Evolutionary conservation across 2,113 vertebrate genomes (phyloP), one percentile per base, ranked within the genome.

Genomic region (Leptobrachium leishanense): DNA sequence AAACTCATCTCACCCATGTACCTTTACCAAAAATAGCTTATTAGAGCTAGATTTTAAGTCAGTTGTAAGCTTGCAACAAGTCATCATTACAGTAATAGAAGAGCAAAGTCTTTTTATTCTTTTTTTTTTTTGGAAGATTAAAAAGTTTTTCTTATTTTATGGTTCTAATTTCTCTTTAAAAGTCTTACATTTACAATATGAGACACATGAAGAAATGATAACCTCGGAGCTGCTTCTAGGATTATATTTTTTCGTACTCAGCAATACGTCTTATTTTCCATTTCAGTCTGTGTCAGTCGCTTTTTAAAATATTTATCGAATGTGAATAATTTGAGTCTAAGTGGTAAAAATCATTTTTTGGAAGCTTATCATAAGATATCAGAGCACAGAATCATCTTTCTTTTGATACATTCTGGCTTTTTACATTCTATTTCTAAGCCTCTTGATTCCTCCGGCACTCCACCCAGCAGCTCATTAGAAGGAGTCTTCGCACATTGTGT

Each of bases 401-500:
- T 20, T 78, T 12, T 64, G 68, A 78, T 53, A 15, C 31, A 53
- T 62, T 66, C 44, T 55, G 63, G 62, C 59, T 66, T 79, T 73
- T 11, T 66, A 70, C 41, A 43, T 57, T 74, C 54, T 44, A 54
- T 43, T 42, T 72, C 68, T 53, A 1, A 57, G 50, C 44, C 54
- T 43, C 6, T 43, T 7, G 13, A 69, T 7, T 63, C 11, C 68
- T 65, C 46, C 4, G 43, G 20, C 43, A 15, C 7, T 63, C 44
- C 43, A 72, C 40, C 55, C 39, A 54, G 59, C 12, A 54, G 43
- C 68, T 72, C 31, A 2, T 78, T 65, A 72, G 44, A 53, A 42
- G 31, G 68, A 53, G 62, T 79, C 69, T 79, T 55, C 76, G 65
- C 69, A 65, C 69, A 79, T 72, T 15, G 2, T 66, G 68, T 79